phyloP scores from a whole-genome alignment of 2,888 invertebrate genomes.

The Drosophila neutralis region DNA sequence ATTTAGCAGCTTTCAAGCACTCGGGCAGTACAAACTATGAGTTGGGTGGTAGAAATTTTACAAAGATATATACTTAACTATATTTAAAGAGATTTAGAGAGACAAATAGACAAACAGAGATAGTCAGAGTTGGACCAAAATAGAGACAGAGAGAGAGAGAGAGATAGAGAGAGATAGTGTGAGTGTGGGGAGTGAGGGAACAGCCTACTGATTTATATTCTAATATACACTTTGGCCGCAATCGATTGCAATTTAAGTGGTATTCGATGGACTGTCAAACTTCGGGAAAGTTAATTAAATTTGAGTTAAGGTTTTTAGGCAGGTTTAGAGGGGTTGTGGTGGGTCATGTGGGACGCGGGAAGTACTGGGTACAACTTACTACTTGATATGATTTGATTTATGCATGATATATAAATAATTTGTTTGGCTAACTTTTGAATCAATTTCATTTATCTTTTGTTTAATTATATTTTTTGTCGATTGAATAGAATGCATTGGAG shows the following conservation, averaged over 20 bases:
- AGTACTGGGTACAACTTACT: constrained; percentile 68
- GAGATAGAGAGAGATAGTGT: constrained; percentile 10
- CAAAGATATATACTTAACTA: constrained; percentile 37
- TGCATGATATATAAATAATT: constrained; percentile 52
- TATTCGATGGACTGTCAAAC: constrained; percentile 55
- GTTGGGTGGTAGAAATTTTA: constrained; percentile 30
- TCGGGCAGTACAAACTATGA: constrained; percentile 47
- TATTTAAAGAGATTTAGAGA: constrained; percentile 13
- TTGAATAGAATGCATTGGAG: constrained; percentile 77
- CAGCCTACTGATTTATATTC: constrained; percentile 8
- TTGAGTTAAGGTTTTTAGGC: constrained; percentile 39
- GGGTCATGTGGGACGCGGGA: constrained; percentile 41
- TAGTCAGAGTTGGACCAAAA: constrained; percentile 17
- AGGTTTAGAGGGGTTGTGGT: constrained; percentile 4
- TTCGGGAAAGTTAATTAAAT: constrained; percentile 81
- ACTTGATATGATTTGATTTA: constrained; percentile 64
- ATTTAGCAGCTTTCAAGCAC: constrained; percentile 60
- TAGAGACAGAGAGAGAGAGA: constrained; percentile 32
- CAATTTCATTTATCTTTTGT: constrained; percentile 34
- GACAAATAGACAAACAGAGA: constrained; percentile 22
- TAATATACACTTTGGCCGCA: constrained; percentile 46
- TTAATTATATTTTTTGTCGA: constrained; percentile 54
- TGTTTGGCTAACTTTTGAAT: constrained; percentile 40
- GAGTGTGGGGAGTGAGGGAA: constrained; percentile 8
- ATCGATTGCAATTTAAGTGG: constrained; percentile 75